Percentiles rank a stretch among this genome's conserved stretches.
phyloP scores from a whole-genome alignment of 2,797 vertebrate species.

The Lepilemur septentrionalis region DNA sequence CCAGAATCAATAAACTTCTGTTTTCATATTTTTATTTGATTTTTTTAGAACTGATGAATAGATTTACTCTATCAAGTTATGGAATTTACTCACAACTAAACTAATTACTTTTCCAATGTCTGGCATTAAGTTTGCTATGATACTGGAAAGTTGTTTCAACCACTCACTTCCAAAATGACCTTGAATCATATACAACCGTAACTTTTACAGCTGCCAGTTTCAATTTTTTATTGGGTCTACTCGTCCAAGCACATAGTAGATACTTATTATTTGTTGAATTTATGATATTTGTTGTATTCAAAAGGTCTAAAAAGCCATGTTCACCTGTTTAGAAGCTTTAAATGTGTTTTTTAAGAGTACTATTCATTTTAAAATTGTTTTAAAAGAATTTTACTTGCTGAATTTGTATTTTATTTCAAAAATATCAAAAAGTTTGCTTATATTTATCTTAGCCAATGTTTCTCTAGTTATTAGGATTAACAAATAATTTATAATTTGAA shows the following conservation, averaged over 20 bases:
- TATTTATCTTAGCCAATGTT: background rate
- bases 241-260: background rate
- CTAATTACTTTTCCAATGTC: background rate
- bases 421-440: background rate
- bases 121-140: background rate
- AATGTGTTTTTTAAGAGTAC: background rate
- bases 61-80: background rate
- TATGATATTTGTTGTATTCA: background rate
- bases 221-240: background rate
- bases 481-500: constrained; percentile 2
- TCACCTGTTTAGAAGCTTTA: background rate
- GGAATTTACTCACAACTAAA: background rate
- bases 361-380: background rate
- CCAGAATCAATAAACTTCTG: background rate
- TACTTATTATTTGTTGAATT: background rate
- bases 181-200: background rate
- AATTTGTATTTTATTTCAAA: background rate
- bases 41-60: background rate
- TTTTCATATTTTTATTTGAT: background rate
- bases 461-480: background rate
- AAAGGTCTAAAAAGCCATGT: background rate
- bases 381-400: background rate
- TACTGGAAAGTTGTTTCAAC: background rate
- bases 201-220: background rate
- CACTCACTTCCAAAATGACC: background rate